Evolutionary conservation across 2,888 invertebrate genomes (phyloP).

Genomic region (Dicycla oo): DNA sequence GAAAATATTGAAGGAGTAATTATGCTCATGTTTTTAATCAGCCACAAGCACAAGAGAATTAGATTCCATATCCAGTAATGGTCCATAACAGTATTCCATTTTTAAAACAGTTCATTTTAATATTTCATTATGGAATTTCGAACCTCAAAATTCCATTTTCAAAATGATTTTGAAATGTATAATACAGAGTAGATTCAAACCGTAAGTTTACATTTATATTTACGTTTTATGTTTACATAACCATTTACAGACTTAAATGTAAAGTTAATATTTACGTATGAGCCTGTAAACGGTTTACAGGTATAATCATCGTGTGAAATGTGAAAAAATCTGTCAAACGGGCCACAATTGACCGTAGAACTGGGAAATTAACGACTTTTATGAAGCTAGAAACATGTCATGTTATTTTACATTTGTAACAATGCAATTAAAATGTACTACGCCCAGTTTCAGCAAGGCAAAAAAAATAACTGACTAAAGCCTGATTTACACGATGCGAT

Average conservation of each 20-base stretch:
- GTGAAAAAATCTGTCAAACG: conserved; percentile 66
- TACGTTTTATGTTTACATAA: conserved; percentile 15
- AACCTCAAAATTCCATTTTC: conserved; percentile 20
- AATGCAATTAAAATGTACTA: background rate
- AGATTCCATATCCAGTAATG: conserved; percentile 35
- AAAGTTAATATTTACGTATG: conserved; percentile 47
- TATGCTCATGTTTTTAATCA: conserved; percentile 42
- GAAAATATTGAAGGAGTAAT: conserved; percentile 46
- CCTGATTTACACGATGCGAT: background rate
- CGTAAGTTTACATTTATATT: conserved; percentile 62
- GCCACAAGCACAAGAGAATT: conserved; percentile 55
- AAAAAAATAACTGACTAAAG: background rate
- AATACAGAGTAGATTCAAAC: conserved; percentile 53
- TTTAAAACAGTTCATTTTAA: conserved; percentile 18
- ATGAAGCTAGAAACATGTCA: background rate
- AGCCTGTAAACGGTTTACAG: conserved; percentile 46
- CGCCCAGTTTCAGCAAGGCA: no score
- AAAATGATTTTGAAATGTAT: conserved; percentile 29
- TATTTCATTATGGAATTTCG: conserved; percentile 20
- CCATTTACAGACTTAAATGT: conserved; percentile 51
- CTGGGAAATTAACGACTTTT: conserved; percentile 45
- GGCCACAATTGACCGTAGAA: conserved; percentile 60
- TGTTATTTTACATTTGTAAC: background rate
- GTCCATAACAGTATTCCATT: conserved; percentile 23
- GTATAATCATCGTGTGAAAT: conserved; percentile 67